These are phyloP conservation scores for Scophthalmus maximus DNA, from an alignment of 2,113 vertebrate species.

Conservation along the genomic window DNA sequence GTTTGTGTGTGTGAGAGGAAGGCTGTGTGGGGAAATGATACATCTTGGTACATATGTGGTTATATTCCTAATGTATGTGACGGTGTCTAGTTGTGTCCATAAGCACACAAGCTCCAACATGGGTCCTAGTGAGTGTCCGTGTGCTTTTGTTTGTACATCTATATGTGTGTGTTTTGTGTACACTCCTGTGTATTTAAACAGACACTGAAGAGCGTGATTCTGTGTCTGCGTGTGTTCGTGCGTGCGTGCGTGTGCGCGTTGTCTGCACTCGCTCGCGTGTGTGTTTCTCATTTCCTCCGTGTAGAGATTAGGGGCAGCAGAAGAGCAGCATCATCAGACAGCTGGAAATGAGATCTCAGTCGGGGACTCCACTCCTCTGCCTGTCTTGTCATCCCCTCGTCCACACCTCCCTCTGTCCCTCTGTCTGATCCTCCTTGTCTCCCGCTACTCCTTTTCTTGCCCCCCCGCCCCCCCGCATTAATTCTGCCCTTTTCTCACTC, in stretches of 20 bases:
- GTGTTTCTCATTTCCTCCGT: slow-evolving; percentile 76
- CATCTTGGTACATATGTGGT: too few species aligned
- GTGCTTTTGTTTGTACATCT: background rate
- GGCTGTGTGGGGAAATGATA: too few species aligned
- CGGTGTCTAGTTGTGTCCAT: too few species aligned
- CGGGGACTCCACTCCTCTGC: slow-evolving; percentile 50
- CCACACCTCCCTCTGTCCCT: slow-evolving; percentile 34
- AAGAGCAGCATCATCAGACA: slow-evolving; percentile 74
- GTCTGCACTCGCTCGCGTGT: slow-evolving; percentile 22
- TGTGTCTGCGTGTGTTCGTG: slow-evolving; percentile 14
- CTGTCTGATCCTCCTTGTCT: slow-evolving; percentile 19
- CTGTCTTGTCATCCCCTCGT: slow-evolving; percentile 56
- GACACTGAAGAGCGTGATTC: slow-evolving; percentile 26
- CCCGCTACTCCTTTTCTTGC: slow-evolving; percentile 17
- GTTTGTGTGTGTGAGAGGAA: too few species aligned
- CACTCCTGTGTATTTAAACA: slow-evolving; percentile 24
- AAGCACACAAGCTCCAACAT: background rate
- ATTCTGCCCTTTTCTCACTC: slow-evolving; percentile 11
- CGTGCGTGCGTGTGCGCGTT: slow-evolving; percentile 46
- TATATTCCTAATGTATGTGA: background rate
- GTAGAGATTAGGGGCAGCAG: slow-evolving; percentile 70
- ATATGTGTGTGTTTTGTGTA: background rate
- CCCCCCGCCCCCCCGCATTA: slow-evolving; percentile 8
- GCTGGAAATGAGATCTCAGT: slow-evolving; percentile 78
- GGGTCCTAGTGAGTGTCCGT: background rate